A percentile compares a stretch with the other conserved stretches of the same genome.
phyloP scores from a whole-genome alignment of 2,888 invertebrate species.

The Oscheius onirici region DNA sequence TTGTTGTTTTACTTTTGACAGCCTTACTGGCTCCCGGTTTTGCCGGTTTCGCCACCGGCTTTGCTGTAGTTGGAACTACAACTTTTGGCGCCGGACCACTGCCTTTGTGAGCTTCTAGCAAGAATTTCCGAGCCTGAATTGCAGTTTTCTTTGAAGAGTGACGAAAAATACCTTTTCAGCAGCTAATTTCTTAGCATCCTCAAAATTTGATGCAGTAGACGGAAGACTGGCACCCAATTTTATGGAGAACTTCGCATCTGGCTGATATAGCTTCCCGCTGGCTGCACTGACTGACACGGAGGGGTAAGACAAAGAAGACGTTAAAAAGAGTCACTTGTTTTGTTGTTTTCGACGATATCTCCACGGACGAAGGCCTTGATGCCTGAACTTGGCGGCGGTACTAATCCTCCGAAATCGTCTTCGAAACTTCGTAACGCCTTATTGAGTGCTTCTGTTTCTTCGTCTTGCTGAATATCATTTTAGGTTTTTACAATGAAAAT shows the following conservation, averaged over 20 bases:
- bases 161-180: constrained; percentile 55
- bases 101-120: constrained; percentile 55
- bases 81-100: constrained; percentile 44
- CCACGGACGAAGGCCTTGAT: constrained; percentile 98
- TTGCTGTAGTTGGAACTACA: constrained; percentile 40
- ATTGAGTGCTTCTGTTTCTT: constrained; percentile 22
- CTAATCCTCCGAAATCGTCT: constrained; percentile 24
- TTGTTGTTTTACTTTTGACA: constrained; percentile 89
- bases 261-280: constrained; percentile 49
- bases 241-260: constrained; percentile 31
- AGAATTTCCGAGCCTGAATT: constrained; percentile 55
- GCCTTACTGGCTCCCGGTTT: constrained; percentile 72
- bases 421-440: constrained; percentile 22
- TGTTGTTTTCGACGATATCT: constrained; percentile 81
- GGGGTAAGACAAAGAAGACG: constrained; percentile 1
- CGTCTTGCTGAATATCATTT: constrained; percentile 10
- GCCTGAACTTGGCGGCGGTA: not conserved
- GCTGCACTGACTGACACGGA: constrained; percentile 23
- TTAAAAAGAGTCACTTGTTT: constrained; percentile 32
- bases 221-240: constrained; percentile 26
- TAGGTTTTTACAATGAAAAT: not conserved
- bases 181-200: constrained; percentile 63
- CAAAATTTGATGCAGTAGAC: constrained; percentile 41
- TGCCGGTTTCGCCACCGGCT: constrained; percentile 78
- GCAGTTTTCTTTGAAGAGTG: not conserved